phyloP scores from a whole-genome alignment of 2,797 vertebrate genomes.

The Etheostoma perlongum region DNA sequence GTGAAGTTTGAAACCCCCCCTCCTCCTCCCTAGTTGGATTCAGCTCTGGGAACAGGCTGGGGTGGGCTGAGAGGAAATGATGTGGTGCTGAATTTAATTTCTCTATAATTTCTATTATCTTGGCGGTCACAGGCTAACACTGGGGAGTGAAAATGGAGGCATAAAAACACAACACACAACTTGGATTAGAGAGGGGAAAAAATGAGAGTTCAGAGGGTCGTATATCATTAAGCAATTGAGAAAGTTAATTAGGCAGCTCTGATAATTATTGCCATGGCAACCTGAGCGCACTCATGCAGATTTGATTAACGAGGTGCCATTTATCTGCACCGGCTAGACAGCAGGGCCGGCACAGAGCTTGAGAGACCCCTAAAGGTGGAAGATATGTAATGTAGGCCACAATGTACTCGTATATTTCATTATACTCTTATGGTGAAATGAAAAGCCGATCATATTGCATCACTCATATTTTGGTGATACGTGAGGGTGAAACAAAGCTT shows the following conservation, averaged over 20 bases:
- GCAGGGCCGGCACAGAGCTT: constrained; percentile 61
- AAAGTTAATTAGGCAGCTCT: constrained; percentile 89
- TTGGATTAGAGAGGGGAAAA: constrained; percentile 80
- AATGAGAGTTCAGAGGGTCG: constrained; percentile 85
- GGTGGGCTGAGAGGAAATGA: constrained; percentile 53
- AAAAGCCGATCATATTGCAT: background rate
- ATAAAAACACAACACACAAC: constrained; percentile 69
- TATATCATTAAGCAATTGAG: constrained; percentile 90
- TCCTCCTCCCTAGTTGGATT: background rate
- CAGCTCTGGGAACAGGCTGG: constrained; percentile 1
- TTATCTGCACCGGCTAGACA: constrained; percentile 73
- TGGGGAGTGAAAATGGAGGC: constrained; percentile 69
- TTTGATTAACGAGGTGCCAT: constrained; percentile 88
- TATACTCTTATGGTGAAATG: background rate
- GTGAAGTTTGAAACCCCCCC: constrained; percentile 30
- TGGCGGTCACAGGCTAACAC: constrained; percentile 75
- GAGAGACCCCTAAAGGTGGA: constrained; percentile 82
- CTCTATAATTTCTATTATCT: constrained; percentile 77
- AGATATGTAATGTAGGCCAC: constrained; percentile 41
- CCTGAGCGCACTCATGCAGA: constrained; percentile 86
- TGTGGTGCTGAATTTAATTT: constrained; percentile 76
- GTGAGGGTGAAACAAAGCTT: constrained; percentile 5
- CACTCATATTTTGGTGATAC: background rate
- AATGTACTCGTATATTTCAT: background rate
- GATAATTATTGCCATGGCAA: constrained; percentile 90